Percentiles rank a stretch among this genome's conserved stretches.
Conservation (phyloP, 2,797 vertebrate species). For the Microchirus variegatus region DNA sequence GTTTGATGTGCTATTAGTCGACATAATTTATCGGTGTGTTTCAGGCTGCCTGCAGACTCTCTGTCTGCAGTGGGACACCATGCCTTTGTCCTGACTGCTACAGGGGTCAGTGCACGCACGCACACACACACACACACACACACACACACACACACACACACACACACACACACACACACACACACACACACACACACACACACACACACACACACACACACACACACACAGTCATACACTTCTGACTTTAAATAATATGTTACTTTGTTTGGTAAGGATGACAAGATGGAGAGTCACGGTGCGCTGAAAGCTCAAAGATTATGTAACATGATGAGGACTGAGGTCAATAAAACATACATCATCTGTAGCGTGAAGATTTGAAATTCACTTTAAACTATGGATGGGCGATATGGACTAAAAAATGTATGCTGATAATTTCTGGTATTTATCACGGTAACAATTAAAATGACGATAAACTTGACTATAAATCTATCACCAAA, state of each 20-base stretch:
- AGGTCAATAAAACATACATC: neutral
- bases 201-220: neutral
- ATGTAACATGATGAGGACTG: slow-evolving; percentile 15
- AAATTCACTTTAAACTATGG: neutral
- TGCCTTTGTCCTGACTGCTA: slow-evolving; percentile 54
- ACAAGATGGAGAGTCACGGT: slow-evolving; percentile 21
- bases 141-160: slow-evolving; percentile 17
- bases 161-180: slow-evolving; percentile 17
- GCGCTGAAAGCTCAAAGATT: slow-evolving; percentile 25
- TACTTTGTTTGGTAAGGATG: slow-evolving; percentile 1
- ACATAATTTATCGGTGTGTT: slow-evolving; percentile 65
- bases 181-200: slow-evolving; percentile 3
- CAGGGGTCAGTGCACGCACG: neutral
- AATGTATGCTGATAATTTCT: no score
- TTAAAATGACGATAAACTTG: no score
- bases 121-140: no score
- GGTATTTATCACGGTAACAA: no score
- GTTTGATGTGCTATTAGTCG: slow-evolving; percentile 72
- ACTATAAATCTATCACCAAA: no score
- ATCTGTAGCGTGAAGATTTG: neutral
- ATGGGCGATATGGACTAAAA: no score
- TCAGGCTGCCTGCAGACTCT: slow-evolving; percentile 59
- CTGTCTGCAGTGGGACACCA: slow-evolving; percentile 57
- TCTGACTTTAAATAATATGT: slow-evolving; percentile 9
- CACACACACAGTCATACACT: slow-evolving; percentile 19